Evolutionary conservation across 2,888 invertebrate species (phyloP).

Genomic region (Tachystola acroxantha): DNA sequence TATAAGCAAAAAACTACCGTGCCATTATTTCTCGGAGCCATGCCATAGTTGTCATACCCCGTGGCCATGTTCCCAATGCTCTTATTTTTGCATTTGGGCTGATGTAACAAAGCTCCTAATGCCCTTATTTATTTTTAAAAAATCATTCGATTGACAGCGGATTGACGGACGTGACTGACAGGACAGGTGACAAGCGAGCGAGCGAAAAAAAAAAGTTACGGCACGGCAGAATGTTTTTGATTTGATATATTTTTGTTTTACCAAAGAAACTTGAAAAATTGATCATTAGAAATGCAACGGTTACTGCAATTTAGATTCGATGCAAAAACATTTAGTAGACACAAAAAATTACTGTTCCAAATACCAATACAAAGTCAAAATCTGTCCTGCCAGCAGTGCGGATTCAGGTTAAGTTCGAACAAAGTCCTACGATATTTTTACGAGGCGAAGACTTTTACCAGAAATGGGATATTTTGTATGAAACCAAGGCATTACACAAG

Average conservation of each 20-base stretch:
- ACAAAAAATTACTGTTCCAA: conserved; percentile 42
- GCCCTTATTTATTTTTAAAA: too few species aligned
- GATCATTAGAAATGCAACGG: conserved; percentile 47
- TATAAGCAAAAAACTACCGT: too few species aligned
- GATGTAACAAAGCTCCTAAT: too few species aligned
- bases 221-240: conserved; percentile 4
- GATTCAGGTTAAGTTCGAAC: conserved; percentile 57
- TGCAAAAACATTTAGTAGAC: conserved; percentile 48
- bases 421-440: conserved; percentile 47
- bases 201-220: too few species aligned
- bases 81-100: too few species aligned
- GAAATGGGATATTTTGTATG: conserved; percentile 41
- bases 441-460: conserved; percentile 44
- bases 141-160: too few species aligned
- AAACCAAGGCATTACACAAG: conserved; percentile 52
- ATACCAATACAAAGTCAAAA: conserved; percentile 26
- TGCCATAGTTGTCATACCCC: too few species aligned
- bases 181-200: too few species aligned
- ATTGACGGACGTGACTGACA: too few species aligned
- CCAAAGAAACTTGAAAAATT: conserved; percentile 1
- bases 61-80: too few species aligned
- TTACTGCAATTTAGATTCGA: conserved; percentile 50
- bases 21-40: too few species aligned
- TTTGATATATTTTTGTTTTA: neutral
- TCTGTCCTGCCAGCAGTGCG: conserved; percentile 55